Evolutionary conservation across 2,113 vertebrate species (phyloP).

Genomic region (Bubalus kerabau): DNA sequence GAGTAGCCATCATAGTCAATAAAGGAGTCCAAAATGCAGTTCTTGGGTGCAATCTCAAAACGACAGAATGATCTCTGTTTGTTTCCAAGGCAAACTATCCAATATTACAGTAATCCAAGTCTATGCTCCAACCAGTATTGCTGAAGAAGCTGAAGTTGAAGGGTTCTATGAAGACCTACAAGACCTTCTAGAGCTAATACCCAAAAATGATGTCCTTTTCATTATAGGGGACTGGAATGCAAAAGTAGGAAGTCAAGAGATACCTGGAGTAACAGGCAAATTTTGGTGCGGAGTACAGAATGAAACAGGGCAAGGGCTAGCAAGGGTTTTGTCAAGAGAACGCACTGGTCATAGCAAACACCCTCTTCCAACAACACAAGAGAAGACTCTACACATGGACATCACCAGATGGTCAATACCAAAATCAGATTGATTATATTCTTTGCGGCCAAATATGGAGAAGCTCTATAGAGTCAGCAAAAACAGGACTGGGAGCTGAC

Average conservation of each 20-base stretch:
- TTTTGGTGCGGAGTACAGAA: background rate
- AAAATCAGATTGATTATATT: background rate
- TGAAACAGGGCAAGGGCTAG: background rate
- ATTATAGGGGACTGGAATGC: background rate
- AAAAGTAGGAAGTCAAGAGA: background rate
- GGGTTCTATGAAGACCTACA: background rate
- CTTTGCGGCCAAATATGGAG: background rate
- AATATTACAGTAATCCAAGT: background rate
- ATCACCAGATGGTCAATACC: background rate
- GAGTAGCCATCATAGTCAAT: background rate
- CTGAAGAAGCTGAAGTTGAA: background rate
- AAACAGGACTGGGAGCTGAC: background rate
- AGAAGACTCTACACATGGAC: background rate
- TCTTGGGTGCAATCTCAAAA: background rate
- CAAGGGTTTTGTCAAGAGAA: background rate
- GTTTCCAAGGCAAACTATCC: background rate
- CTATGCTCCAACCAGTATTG: background rate
- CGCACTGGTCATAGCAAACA: background rate
- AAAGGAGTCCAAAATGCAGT: background rate
- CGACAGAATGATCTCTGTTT: background rate
- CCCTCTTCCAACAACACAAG: background rate
- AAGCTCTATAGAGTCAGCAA: background rate
- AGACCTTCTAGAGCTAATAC: background rate
- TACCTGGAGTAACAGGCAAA: background rate
- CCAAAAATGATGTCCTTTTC: background rate